Conservation (phyloP, 2,888 invertebrate genomes). For the Heliconius erato region DNA sequence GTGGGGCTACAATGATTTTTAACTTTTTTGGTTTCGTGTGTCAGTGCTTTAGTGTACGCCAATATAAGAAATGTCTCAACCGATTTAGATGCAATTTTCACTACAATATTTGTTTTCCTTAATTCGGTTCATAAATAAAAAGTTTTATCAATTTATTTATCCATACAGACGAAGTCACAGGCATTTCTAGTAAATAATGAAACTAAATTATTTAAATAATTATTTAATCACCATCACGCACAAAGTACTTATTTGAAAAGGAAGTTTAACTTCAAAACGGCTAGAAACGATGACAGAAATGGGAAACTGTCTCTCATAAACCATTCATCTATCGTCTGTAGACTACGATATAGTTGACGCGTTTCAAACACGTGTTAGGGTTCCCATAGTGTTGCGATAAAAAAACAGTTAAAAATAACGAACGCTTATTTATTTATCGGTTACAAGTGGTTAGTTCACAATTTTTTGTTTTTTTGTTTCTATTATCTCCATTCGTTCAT, state of each 20-base stretch:
- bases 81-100: background rate
- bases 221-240: background rate
- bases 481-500: background rate
- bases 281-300: constrained; percentile 26
- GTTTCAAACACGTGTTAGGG: constrained; percentile 28
- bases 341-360: constrained; percentile 12
- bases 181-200: background rate
- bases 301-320: constrained; percentile 24
- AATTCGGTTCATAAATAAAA: no score
- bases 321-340: constrained; percentile 36
- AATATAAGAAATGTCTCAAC: background rate
- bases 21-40: background rate
- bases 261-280: constrained; percentile 1
- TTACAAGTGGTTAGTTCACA: constrained; percentile 39
- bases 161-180: background rate
- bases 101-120: background rate
- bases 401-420: background rate
- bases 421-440: constrained; percentile 30
- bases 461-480: constrained; percentile 9
- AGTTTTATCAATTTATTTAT: background rate
- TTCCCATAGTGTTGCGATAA: constrained; percentile 32
- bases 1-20: background rate
- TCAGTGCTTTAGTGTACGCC: background rate
- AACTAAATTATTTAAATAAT: background rate
- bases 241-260: background rate